Evolutionary conservation across 2,113 vertebrate genomes (phyloP).

Genomic region (Ibidorhyncha struthersii): DNA sequence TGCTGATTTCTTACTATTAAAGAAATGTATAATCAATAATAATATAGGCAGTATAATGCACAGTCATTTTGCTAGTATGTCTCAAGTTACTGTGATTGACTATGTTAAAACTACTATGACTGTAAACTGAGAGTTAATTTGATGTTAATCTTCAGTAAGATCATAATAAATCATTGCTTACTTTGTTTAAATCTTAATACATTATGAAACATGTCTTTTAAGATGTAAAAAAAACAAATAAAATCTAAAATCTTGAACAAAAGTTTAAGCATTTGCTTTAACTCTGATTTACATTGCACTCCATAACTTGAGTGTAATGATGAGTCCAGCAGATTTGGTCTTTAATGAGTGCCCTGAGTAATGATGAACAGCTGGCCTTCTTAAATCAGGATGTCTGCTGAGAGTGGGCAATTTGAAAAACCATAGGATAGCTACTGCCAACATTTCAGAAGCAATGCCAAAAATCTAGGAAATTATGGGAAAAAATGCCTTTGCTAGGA

Average conservation of each 20-base stretch:
- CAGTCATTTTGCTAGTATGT: neutral
- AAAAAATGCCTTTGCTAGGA: neutral
- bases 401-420: constrained; percentile 60
- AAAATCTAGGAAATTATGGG: neutral
- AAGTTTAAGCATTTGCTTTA: neutral
- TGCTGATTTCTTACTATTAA: neutral
- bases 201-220: neutral
- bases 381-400: constrained; percentile 62
- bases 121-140: neutral
- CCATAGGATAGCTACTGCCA: constrained; percentile 23
- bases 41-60: neutral
- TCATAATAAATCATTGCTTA: neutral
- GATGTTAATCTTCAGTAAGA: neutral
- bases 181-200: neutral
- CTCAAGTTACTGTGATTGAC: neutral
- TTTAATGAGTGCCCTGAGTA: constrained; percentile 58
- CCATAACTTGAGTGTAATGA: constrained; percentile 16
- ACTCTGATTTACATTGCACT: constrained; percentile 14
- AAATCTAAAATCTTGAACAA: neutral
- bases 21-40: neutral
- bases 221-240: neutral
- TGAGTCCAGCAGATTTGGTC: constrained; percentile 51
- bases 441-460: constrained; percentile 29
- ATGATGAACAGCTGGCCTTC: constrained; percentile 62
- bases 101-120: neutral